Conservation (phyloP, 1,140 invertebrate species). For the Branchinecta lynchi region DNA sequence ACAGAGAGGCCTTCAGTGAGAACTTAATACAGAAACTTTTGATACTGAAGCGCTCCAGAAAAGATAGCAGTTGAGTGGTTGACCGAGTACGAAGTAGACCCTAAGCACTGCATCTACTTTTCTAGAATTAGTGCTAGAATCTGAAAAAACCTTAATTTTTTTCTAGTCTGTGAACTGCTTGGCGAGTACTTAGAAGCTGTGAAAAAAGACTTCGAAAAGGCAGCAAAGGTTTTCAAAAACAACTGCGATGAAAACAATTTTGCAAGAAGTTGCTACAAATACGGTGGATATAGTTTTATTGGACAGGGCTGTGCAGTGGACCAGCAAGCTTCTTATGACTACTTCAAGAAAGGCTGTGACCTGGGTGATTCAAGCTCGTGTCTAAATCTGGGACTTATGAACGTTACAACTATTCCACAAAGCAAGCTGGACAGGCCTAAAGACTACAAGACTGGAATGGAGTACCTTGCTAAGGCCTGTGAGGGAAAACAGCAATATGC, state of each 20-base stretch:
- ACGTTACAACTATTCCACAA: constrained; percentile 32
- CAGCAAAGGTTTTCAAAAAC: constrained; percentile 54
- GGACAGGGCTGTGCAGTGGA: constrained; percentile 37
- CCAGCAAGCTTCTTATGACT: constrained; percentile 40
- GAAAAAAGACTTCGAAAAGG: constrained; percentile 57
- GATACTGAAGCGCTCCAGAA: not conserved
- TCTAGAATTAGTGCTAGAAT: no score
- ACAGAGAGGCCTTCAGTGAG: constrained; percentile 5
- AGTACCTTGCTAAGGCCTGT: constrained; percentile 53
- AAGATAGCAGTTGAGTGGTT: not conserved
- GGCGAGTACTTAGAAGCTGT: constrained; percentile 72
- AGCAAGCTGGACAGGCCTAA: constrained; percentile 23
- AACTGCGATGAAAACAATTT: constrained; percentile 71
- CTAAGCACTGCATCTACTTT: no score
- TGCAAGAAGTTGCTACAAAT: constrained; percentile 68
- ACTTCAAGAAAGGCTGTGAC: constrained; percentile 62
- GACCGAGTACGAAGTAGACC: no score
- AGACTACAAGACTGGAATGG: constrained; percentile 38
- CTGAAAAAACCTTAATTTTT: constrained; percentile 12
- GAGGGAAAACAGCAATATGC: constrained; percentile 44
- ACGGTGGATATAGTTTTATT: constrained; percentile 48
- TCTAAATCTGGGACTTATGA: constrained; percentile 53
- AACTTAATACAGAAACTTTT: not conserved
- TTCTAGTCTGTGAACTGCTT: constrained; percentile 73
- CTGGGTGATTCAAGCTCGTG: constrained; percentile 49